Evolutionary conservation across 2,888 invertebrate species (phyloP).

Genomic region (Zeuzera pyrina): DNA sequence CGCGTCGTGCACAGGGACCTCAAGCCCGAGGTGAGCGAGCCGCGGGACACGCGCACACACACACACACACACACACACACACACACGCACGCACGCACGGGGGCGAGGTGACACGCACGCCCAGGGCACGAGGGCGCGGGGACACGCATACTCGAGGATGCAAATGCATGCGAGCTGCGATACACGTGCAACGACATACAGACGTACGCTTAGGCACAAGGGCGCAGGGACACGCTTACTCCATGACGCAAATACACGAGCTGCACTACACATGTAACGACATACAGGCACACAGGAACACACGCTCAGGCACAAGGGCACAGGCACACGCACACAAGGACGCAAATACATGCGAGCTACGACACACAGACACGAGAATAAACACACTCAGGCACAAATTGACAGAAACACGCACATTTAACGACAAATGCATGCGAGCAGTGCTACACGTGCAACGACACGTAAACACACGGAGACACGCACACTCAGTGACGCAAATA

Average conservation of each 20-base stretch:
- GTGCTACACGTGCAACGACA: too few relatives aligned
- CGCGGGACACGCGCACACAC: conserved; percentile 80
- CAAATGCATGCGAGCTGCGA: conserved; percentile 81
- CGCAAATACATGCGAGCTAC: not conserved
- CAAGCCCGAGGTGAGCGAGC: conserved; percentile 93
- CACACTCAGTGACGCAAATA: too few relatives aligned
- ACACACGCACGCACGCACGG: conserved; percentile 86
- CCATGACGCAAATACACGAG: not conserved
- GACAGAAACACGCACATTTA: too few relatives aligned
- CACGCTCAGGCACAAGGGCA: not conserved
- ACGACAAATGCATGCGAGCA: too few relatives aligned
- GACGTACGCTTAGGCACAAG: conserved; percentile 50
- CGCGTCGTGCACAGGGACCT: conserved; percentile 94
- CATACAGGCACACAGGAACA: not conserved
- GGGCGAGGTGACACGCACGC: conserved; percentile 84
- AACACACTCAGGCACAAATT: too few relatives aligned
- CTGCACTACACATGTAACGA: not conserved
- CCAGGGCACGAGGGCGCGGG: not conserved
- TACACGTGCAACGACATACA: conserved; percentile 87
- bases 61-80: conserved; percentile 81
- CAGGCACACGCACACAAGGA: not conserved
- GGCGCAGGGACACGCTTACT: not conserved
- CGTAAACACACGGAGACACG: too few relatives aligned
- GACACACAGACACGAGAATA: too few relatives aligned
- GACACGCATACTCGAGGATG: not conserved